These are phyloP conservation scores for Bombus difficillimus DNA, from an alignment of 1,140 invertebrate species.

Conservation along the genomic window DNA sequence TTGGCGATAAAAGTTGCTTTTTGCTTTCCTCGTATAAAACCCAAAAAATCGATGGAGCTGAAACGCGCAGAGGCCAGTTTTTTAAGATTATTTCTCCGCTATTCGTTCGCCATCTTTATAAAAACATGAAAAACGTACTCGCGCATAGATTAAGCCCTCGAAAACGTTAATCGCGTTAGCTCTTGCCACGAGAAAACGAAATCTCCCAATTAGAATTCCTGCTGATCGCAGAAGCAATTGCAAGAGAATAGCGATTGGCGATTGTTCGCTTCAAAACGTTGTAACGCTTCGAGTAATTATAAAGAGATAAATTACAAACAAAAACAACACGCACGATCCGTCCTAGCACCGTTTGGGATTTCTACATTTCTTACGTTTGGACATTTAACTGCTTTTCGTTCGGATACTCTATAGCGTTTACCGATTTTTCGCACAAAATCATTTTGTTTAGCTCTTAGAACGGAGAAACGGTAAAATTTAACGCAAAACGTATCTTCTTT, in stretches of 20 bases:
- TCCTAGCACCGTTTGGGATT: too few relatives aligned
- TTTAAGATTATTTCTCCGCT: neutral
- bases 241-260: neutral
- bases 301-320: neutral
- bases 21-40: neutral
- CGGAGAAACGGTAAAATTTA: accelerated
- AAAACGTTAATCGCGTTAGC: too few relatives aligned
- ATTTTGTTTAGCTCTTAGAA: neutral
- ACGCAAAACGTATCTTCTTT: too few relatives aligned
- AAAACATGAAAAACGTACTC: too few relatives aligned
- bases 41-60: neutral
- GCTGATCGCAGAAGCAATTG: too few relatives aligned
- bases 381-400: too few relatives aligned
- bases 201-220: neutral
- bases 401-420: accelerated
- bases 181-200: too few relatives aligned
- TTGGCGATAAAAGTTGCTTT: neutral
- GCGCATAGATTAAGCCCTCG: too few relatives aligned
- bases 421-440: too few relatives aligned
- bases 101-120: neutral
- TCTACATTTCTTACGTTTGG: too few relatives aligned
- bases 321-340: neutral
- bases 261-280: too few relatives aligned
- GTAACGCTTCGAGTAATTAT: neutral
- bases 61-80: neutral